These are phyloP conservation scores for Elgaria multicarinata DNA, from an alignment of 2,113 vertebrate species.

Conservation along the genomic window DNA sequence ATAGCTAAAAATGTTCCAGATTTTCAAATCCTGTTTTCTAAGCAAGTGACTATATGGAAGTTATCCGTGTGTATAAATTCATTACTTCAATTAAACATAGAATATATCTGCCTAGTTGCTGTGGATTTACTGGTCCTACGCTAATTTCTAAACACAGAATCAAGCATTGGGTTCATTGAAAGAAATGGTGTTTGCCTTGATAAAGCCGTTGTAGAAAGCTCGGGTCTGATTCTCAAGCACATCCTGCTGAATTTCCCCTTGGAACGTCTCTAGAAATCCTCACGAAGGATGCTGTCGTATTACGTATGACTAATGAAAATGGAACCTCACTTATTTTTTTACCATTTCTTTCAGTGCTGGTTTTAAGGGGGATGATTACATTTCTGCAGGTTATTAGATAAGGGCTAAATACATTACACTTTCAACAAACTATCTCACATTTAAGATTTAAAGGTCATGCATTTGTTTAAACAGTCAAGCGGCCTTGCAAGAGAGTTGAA, in stretches of 20 bases:
- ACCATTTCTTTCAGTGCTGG: slow-evolving; percentile 74
- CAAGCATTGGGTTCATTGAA: too few relatives aligned
- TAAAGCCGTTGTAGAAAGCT: neutral
- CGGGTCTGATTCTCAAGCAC: slow-evolving; percentile 37
- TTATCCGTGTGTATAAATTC: neutral
- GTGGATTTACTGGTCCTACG: neutral
- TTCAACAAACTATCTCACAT: slow-evolving; percentile 88
- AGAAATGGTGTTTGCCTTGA: neutral
- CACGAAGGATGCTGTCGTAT: slow-evolving; percentile 68
- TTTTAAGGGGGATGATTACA: slow-evolving; percentile 77
- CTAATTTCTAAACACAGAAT: slow-evolving; percentile 46
- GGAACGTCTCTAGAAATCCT: slow-evolving; percentile 66
- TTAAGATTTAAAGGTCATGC: slow-evolving; percentile 86
- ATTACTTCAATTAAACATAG: slow-evolving; percentile 18
- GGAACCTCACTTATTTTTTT: slow-evolving; percentile 71
- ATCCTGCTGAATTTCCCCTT: slow-evolving; percentile 67
- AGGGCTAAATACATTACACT: slow-evolving; percentile 87
- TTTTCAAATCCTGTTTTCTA: slow-evolving; percentile 10
- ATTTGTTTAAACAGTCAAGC: slow-evolving; percentile 77
- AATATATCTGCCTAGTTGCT: slow-evolving; percentile 40
- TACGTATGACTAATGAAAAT: slow-evolving; percentile 79
- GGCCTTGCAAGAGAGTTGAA: slow-evolving; percentile 80
- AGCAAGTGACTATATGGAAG: slow-evolving; percentile 12
- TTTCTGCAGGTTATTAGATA: slow-evolving; percentile 84
- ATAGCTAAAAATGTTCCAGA: neutral